Evolutionary conservation across 2,797 vertebrate species (phyloP).

Genomic region (Hydrolagus colliei): DNA sequence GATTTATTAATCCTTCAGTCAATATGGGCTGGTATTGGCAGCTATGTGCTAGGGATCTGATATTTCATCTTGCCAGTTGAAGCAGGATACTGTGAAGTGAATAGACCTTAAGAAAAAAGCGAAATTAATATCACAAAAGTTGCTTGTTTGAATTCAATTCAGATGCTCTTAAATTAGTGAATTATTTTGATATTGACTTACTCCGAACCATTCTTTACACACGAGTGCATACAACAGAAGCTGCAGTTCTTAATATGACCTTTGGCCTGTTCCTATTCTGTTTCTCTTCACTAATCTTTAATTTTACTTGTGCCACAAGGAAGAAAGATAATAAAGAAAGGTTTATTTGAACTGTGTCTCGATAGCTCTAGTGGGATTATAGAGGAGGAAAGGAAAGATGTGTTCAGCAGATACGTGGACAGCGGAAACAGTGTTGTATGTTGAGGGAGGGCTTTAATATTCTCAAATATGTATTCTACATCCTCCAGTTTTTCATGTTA

Average conservation of each 20-base stretch:
- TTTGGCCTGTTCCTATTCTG: background rate
- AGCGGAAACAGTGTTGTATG: too few species aligned
- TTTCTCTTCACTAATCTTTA: background rate
- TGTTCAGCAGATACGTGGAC: too few species aligned
- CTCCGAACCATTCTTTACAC: background rate
- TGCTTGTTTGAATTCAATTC: background rate
- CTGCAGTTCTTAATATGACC: background rate
- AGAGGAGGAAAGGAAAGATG: too few species aligned
- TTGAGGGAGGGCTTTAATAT: too few species aligned
- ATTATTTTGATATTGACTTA: background rate
- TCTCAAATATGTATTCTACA: too few species aligned
- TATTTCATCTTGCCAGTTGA: background rate
- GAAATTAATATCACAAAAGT: background rate
- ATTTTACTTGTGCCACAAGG: background rate
- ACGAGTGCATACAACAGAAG: background rate
- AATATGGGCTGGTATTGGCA: background rate
- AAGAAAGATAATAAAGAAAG: background rate
- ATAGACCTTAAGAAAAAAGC: background rate
- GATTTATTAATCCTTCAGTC: background rate
- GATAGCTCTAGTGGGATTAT: background rate
- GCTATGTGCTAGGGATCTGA: background rate
- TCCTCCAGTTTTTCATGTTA: background rate
- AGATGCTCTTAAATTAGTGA: background rate
- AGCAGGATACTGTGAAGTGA: background rate
- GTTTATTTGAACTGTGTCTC: background rate